Conservation (phyloP, 2,888 invertebrate species). For the Micoletzkya japonica region DNA sequence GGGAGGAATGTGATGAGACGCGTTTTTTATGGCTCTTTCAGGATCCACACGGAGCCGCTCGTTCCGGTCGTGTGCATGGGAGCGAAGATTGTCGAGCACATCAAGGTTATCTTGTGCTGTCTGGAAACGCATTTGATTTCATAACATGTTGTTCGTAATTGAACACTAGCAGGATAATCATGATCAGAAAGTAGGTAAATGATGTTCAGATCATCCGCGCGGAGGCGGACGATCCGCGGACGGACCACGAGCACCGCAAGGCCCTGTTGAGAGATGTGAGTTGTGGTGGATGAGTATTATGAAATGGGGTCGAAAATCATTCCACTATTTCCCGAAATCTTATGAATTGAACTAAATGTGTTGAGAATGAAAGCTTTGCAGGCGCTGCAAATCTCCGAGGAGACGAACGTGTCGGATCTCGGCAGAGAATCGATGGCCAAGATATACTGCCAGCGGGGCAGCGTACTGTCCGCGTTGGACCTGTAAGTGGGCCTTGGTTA, state of each 20-base stretch:
- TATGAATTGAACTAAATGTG: not conserved
- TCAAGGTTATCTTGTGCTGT: too few species aligned
- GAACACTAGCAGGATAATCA: too few species aligned
- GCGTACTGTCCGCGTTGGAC: not conserved
- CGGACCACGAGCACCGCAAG: too few species aligned
- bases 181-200: too few species aligned
- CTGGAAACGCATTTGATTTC: too few species aligned
- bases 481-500: not conserved
- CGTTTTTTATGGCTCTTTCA: too few species aligned
- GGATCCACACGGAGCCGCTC: not conserved
- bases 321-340: not conserved
- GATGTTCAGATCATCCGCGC: too few species aligned
- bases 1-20: too few species aligned
- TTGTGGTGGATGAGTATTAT: too few species aligned
- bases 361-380: not conserved
- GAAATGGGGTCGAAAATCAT: not conserved
- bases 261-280: too few species aligned
- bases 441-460: constrained; percentile 17
- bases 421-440: constrained; percentile 19
- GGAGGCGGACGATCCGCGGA: too few species aligned
- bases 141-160: too few species aligned
- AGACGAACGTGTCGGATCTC: constrained; percentile 4
- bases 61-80: not conserved
- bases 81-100: not conserved
- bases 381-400: constrained; percentile 21